phyloP scores from a whole-genome alignment of 2,797 vertebrate species.

The Macropus fuliginosus region DNA sequence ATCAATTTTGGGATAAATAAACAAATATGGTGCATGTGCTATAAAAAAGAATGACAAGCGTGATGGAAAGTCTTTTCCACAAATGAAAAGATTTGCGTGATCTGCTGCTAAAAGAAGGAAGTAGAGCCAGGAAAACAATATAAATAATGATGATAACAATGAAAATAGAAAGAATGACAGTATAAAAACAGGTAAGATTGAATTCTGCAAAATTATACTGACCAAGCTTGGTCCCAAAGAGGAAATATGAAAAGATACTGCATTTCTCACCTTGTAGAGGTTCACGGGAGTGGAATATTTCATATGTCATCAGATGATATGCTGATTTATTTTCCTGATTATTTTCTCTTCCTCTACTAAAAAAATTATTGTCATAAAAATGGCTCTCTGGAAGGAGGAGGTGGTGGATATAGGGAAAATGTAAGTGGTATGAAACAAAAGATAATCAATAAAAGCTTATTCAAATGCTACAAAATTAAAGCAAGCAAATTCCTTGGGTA shows the following conservation, averaged over 20 bases:
- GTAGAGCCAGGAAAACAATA: background rate
- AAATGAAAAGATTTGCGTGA: background rate
- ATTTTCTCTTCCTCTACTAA: background rate
- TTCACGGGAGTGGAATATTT: background rate
- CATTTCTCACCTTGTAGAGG: background rate
- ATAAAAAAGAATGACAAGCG: background rate
- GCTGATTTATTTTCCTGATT: background rate
- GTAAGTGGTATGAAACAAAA: background rate
- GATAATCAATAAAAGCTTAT: background rate
- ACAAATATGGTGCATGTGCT: background rate
- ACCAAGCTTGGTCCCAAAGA: background rate
- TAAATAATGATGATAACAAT: background rate
- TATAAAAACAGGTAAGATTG: background rate
- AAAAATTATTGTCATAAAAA: background rate
- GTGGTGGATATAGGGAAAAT: background rate
- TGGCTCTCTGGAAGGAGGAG: background rate
- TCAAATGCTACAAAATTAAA: background rate
- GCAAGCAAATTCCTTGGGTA: conserved; percentile 15
- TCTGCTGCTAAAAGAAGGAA: background rate
- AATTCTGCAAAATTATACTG: background rate
- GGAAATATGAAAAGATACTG: background rate
- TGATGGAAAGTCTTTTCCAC: background rate
- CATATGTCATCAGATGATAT: background rate
- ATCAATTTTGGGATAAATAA: background rate
- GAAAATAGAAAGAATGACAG: background rate